phyloP scores from a whole-genome alignment of 1,140 invertebrate genomes.

The Habropoda laboriosa region DNA sequence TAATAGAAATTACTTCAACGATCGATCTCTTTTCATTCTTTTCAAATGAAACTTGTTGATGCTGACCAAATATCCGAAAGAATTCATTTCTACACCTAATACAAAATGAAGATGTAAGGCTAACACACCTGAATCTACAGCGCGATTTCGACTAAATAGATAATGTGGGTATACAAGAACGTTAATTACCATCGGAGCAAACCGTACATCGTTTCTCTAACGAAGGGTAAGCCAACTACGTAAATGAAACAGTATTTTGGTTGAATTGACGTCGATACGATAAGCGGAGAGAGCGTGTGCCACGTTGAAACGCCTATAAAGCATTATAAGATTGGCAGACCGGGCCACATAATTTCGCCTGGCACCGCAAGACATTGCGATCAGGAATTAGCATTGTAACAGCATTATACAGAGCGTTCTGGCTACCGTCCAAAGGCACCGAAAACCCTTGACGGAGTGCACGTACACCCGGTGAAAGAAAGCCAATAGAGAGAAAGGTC shows the following conservation, averaged over 20 bases:
- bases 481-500: background rate
- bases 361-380: conserved; percentile 42
- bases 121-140: too few relatives aligned
- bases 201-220: background rate
- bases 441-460: conserved; percentile 38
- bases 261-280: conserved; percentile 46
- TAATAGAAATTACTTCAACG: too few relatives aligned
- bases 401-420: conserved; percentile 40
- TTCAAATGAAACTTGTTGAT: too few relatives aligned
- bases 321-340: conserved; percentile 34
- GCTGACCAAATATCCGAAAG: too few relatives aligned
- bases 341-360: conserved; percentile 51
- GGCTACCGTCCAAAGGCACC: conserved; percentile 46
- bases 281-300: background rate
- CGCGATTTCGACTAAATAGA: too few relatives aligned
- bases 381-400: conserved; percentile 58
- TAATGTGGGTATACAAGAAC: too few relatives aligned
- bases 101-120: too few relatives aligned
- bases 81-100: too few relatives aligned
- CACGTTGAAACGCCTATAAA: conserved; percentile 22
- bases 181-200: background rate
- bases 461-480: background rate
- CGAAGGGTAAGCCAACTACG: conserved; percentile 29
- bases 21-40: too few relatives aligned
- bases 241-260: conserved; percentile 39